Conservation (phyloP, 1,140 invertebrate species). For the Hylaeus anthracinus region DNA sequence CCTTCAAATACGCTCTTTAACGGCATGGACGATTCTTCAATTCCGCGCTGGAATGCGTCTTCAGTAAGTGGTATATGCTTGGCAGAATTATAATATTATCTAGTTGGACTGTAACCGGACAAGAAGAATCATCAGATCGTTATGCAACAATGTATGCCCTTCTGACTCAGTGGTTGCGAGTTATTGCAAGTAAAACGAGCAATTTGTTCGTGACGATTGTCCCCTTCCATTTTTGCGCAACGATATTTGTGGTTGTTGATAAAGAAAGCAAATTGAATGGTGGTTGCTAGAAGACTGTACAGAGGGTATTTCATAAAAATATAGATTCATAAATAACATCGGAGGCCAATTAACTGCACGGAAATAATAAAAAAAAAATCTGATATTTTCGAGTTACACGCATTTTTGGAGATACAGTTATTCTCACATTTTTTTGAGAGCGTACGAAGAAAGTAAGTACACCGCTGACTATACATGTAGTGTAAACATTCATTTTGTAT, state of each 20-base stretch:
- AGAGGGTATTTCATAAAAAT: not conserved
- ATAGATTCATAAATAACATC: no score
- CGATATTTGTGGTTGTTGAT: not conserved
- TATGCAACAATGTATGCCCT: constrained; percentile 32
- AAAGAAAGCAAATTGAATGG: not conserved
- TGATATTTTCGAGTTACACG: no score
- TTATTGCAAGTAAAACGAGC: not conserved
- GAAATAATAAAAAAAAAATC: no score
- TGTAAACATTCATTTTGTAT: constrained; percentile 18
- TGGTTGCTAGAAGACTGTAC: no score
- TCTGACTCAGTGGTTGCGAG: not conserved
- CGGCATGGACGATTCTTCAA: constrained; percentile 48
- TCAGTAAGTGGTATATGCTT: constrained; percentile 36
- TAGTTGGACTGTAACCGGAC: constrained; percentile 45
- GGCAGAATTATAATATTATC: constrained; percentile 53
- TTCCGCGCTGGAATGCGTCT: constrained; percentile 50
- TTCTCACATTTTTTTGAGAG: not conserved
- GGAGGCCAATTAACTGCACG: no score
- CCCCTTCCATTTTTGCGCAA: not conserved
- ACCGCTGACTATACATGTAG: not conserved
- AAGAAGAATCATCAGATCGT: constrained; percentile 45
- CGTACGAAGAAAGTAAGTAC: not conserved
- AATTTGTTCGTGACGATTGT: not conserved
- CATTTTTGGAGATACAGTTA: no score
- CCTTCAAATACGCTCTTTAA: constrained; percentile 58